Percentiles rank a stretch among this genome's conserved stretches.
Conservation (phyloP, 2,113 vertebrate genomes). For the Cyprinodon tularosa region DNA sequence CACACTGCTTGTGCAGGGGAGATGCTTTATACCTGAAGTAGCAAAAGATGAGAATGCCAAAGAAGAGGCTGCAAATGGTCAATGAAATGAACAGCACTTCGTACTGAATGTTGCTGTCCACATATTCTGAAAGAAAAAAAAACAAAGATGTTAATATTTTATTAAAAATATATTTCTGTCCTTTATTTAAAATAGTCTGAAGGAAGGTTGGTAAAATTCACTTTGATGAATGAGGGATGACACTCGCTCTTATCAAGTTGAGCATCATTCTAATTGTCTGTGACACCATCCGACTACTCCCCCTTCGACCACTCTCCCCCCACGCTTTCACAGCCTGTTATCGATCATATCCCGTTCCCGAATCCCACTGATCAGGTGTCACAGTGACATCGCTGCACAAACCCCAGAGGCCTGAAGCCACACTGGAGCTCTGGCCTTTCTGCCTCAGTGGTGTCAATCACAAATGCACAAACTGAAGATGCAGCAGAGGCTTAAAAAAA, state of each 20-base stretch:
- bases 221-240: slow-evolving; percentile 15
- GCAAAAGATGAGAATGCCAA: slow-evolving; percentile 87
- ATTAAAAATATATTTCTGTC: background rate
- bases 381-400: slow-evolving; percentile 76
- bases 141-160: background rate
- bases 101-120: slow-evolving; percentile 87
- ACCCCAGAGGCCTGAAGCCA: slow-evolving; percentile 59
- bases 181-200: background rate
- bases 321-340: slow-evolving; percentile 40
- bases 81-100: slow-evolving; percentile 90
- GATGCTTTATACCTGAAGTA: slow-evolving; percentile 86
- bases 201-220: background rate
- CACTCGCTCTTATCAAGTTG: slow-evolving; percentile 33
- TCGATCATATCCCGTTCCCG: slow-evolving; percentile 79
- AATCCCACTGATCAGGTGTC: slow-evolving; percentile 77
- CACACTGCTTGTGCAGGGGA: background rate
- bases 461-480: slow-evolving; percentile 26
- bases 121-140: slow-evolving; percentile 81
- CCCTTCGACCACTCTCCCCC: slow-evolving; percentile 1
- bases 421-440: slow-evolving; percentile 80
- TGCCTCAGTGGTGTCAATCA: slow-evolving; percentile 52
- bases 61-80: slow-evolving; percentile 86
- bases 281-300: slow-evolving; percentile 29
- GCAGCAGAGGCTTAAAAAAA: slow-evolving; percentile 7
- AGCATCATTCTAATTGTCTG: slow-evolving; percentile 38